These are phyloP conservation scores for Choloepus didactylus DNA, from an alignment of 2,797 vertebrate genomes.

Conservation along the genomic window DNA sequence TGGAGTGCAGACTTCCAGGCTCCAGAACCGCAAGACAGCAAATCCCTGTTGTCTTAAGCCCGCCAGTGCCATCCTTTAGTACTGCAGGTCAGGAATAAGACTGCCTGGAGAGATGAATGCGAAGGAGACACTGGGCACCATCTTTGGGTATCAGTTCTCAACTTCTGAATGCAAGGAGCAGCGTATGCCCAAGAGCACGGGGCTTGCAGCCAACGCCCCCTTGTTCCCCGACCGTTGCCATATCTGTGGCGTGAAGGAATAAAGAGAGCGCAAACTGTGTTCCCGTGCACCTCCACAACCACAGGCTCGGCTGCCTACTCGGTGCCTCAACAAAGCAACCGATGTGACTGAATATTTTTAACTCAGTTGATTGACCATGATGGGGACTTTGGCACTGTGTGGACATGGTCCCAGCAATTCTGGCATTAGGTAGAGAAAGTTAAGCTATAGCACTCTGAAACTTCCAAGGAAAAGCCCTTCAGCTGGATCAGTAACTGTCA, in stretches of 20 bases:
- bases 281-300: accelerated
- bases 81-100: too few species aligned
- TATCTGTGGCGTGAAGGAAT: background rate
- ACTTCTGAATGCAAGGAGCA: background rate
- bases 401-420: background rate
- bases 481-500: background rate
- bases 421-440: background rate
- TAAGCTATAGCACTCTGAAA: background rate
- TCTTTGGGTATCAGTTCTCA: background rate
- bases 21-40: too few species aligned
- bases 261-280: too few species aligned
- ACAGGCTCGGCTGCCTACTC: background rate
- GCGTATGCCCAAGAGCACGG: accelerated
- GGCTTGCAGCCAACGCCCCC: background rate
- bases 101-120: too few species aligned
- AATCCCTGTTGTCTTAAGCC: too few species aligned
- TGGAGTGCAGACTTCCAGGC: too few species aligned
- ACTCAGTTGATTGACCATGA: background rate
- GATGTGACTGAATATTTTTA: background rate
- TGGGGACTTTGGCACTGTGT: background rate
- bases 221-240: accelerated
- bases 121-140: accelerated
- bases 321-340: background rate
- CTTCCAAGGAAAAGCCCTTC: background rate
- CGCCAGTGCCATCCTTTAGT: too few species aligned